Base-by-base conservation (phyloP, 1,140 invertebrate genomes). In the Lordiphosa mommai region DNA sequence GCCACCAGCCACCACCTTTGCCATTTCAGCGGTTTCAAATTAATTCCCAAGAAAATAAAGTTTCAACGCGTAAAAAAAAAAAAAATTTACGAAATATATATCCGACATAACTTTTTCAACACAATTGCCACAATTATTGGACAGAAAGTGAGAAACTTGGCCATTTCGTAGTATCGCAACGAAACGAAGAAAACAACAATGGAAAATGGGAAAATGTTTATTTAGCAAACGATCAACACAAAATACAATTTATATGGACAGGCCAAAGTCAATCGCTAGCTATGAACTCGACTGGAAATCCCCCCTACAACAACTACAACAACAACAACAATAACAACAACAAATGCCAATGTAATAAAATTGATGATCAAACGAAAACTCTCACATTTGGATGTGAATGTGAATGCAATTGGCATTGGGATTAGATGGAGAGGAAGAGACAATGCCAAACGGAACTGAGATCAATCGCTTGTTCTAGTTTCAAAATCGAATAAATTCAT, bases 291-390 rank as follows among this genome's bases (percentile, higher is more conserved):
- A 65, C 66, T 65, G 71, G 71, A 74, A 71, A 82, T 82, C 41
- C 71, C 57, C 70, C 53, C 7, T 20, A 53, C 29, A 59, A 46
- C 32, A 10, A 14, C n/a, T 16, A 10, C 33, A 30, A n/a, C n/a
- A n/a, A n/a, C 29, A 59, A 46, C 32, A 10, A n/a, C n/a, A n/a
- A n/a, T n/a, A n/a, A 47, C 41, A 69, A 65, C 47, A 80, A 64
- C 58, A 72, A 79, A 37, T 60, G 53, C 60, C 50, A 61, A 65
- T 56, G 74, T 72, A 80, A 82, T 80, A 82, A 80, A 80, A 67
- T 80, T 80, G 76, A 80, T 80, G 76, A 80, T 80, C 76, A 80
- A 80, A 80, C 77, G 76, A 80, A 80, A 80, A 82, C 76, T 80
- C 76, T 80, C 76, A 80, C 76, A 63, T 76, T 38, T 50, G 51